A percentile compares a stretch with the other conserved stretches of the same genome.
Conservation (phyloP, 2,797 vertebrate species). For the Pangasius krempfi region DNA sequence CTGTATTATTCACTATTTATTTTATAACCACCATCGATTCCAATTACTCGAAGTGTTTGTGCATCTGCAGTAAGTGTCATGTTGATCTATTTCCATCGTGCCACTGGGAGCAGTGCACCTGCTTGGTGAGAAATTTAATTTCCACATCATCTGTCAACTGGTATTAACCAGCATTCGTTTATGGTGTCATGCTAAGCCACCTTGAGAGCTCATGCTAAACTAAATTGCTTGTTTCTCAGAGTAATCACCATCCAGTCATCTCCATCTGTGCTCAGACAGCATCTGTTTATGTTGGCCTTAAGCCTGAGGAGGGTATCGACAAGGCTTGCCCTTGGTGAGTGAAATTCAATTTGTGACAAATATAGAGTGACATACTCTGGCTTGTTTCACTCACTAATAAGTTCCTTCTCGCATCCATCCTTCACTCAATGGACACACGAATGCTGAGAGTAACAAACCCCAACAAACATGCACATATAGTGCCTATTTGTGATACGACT, state of each 20-base stretch:
- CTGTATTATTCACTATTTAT: neutral
- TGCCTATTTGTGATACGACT: too few relatives aligned
- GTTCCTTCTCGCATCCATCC: neutral
- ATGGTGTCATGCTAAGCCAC: conserved; percentile 21
- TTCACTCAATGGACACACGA: neutral
- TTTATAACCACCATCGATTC: neutral
- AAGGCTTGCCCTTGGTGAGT: conserved; percentile 21
- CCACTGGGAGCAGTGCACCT: conserved; percentile 18
- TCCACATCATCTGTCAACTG: conserved; percentile 39
- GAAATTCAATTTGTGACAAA: conserved; percentile 35
- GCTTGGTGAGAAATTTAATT: conserved; percentile 27
- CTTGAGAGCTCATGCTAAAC: conserved; percentile 28
- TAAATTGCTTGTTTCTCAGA: conserved; percentile 37
- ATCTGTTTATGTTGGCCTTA: conserved; percentile 31
- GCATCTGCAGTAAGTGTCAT: neutral
- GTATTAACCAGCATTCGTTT: conserved; percentile 38
- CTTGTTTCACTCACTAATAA: conserved; percentile 11
- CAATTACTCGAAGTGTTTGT: conserved; percentile 14
- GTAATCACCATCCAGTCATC: conserved; percentile 23
- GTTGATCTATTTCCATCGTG: conserved; percentile 22
- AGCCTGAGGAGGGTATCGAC: conserved; percentile 29
- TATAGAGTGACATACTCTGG: conserved; percentile 9
- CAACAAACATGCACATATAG: too few relatives aligned
- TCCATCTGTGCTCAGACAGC: conserved; percentile 11
- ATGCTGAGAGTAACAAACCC: neutral